A percentile compares a stretch with the other conserved stretches of the same genome.
These are phyloP conservation scores for Diaperis boleti DNA, from an alignment of 2,888 invertebrate genomes.

Conservation along the genomic window DNA sequence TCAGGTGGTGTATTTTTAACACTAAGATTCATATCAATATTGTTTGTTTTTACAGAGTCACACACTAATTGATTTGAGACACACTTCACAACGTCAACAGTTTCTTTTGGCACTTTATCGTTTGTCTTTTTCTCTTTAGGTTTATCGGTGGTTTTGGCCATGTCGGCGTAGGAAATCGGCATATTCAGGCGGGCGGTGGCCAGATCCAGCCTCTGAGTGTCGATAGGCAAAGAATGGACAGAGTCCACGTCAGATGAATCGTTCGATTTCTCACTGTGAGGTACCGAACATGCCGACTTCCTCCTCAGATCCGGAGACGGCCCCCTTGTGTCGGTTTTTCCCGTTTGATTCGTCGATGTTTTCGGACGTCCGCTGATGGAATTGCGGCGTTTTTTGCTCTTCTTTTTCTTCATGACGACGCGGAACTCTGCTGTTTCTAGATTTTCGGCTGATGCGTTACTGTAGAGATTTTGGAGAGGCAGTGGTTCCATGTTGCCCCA, in stretches of 20 bases:
- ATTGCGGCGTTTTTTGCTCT: conserved; percentile 78
- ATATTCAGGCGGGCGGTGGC: conserved; percentile 46
- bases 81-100: conserved; percentile 4
- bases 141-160: conserved; percentile 69
- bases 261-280: conserved; percentile 84
- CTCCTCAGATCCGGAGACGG: conserved; percentile 63
- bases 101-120: conserved; percentile 48
- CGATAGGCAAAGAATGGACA: conserved; percentile 84
- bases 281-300: conserved; percentile 82
- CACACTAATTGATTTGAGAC: conserved; percentile 11
- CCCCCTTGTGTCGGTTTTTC: conserved; percentile 34
- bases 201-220: conserved; percentile 48
- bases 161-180: conserved; percentile 82
- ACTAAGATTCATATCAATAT: conserved; percentile 12
- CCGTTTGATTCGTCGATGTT: conserved; percentile 13
- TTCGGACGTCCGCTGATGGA: conserved; percentile 63
- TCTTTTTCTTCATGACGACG: conserved; percentile 86
- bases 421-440: conserved; percentile 80
- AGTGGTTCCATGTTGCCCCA: conserved; percentile 60
- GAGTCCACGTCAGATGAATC: conserved; percentile 89
- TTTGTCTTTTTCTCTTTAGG: conserved; percentile 55
- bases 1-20: conserved; percentile 52
- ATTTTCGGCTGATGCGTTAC: conserved; percentile 61
- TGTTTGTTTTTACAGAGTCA: conserved; percentile 21
- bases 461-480: conserved; percentile 56